Evolutionary conservation across 2,888 invertebrate species (phyloP), one percentile per base, ranked within the genome.

Genomic region (Eupeodes luniger): DNA sequence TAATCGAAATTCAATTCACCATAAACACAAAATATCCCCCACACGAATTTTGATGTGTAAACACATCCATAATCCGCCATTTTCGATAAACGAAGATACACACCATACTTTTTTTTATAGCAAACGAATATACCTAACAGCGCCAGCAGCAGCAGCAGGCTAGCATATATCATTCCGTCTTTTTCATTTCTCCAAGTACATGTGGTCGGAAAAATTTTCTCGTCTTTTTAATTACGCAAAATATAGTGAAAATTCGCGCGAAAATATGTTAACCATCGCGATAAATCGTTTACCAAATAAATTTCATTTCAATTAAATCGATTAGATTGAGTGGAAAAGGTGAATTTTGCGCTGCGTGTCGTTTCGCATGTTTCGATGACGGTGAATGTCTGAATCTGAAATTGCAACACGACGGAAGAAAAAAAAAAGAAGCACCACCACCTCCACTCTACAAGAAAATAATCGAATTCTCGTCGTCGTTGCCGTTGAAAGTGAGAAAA

Each of bases 191-290:
- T 81, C 53, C 51, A 75, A 81, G 74, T 88, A 88, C 88, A 88
- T 88, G 88, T 85, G 88, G 88, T 88, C 88, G 85, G 77, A 64
- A 85, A 88, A 85, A 78, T 85, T 88, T 85, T 75, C 81, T 78
- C 80, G 77, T 76, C 76, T 87, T 87, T 83, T 74, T 27, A 72
- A 87, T 77, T 80, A 87, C 84, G 84, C 84, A 80, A 87, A 87
- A 84, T 70, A 77, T 55, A 80, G 76, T 87, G 66, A 76, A 81
- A 83, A 87, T 70, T 84, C 76, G 87, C 87, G 87, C 87, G 84
- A 87, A 87, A 87, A 87, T 87, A 87, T 87, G 87, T 84, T 84
- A 84, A 87, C 61, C 49, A 47, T 61, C 27, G 66, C 61, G 84
- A 51, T 66, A 62, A 67, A 84, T 27, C 57, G 53, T 74, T 72